These are phyloP conservation scores for Grantiella picta DNA, from an alignment of 2,113 vertebrate genomes.

Conservation along the genomic window DNA sequence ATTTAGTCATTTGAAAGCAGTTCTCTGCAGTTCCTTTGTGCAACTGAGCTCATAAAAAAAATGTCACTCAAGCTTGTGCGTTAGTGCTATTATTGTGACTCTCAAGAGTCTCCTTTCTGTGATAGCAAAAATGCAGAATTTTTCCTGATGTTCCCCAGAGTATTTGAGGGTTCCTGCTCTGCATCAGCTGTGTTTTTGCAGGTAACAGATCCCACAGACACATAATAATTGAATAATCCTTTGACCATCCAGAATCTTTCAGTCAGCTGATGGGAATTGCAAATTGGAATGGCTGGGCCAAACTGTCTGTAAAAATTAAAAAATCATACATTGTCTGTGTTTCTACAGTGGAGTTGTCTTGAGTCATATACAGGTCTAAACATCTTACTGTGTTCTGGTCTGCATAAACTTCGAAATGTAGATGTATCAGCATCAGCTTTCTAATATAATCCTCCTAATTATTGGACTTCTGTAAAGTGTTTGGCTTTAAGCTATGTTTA, in stretches of 20 bases:
- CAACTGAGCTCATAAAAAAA: constrained; percentile 14
- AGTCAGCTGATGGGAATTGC: not conserved
- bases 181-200: not conserved
- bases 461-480: not conserved
- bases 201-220: not conserved
- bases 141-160: not conserved
- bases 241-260: not conserved
- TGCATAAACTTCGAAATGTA: not conserved
- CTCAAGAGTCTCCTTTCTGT: constrained; percentile 8
- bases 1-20: not conserved
- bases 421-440: not conserved
- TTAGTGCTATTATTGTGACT: constrained; percentile 37
- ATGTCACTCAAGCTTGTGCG: constrained; percentile 19
- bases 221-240: not conserved
- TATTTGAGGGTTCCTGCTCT: not conserved
- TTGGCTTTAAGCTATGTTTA: not conserved
- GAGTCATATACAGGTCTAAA: not conserved
- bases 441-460: not conserved
- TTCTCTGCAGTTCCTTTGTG: constrained; percentile 22
- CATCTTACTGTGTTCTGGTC: not conserved
- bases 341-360: not conserved
- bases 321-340: not conserved
- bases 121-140: not conserved
- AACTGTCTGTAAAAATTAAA: not conserved
- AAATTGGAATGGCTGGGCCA: not conserved